Evolutionary conservation across 2,797 vertebrate genomes (phyloP), one percentile per base, ranked within the genome.

Genomic region (Muscicapa comitata): DNA sequence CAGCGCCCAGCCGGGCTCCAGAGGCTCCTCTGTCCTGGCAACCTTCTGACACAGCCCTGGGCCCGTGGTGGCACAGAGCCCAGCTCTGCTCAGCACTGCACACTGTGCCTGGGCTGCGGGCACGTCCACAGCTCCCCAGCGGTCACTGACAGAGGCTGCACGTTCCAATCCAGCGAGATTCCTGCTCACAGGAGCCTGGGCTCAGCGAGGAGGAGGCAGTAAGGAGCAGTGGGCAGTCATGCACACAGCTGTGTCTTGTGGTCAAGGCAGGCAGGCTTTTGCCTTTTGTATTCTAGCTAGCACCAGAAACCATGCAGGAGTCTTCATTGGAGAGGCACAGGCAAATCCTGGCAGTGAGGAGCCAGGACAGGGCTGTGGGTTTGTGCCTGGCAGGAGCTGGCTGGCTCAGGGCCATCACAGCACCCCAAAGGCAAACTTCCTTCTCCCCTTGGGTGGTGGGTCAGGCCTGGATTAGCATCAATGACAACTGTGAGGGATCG

Each of bases 231-330:
- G 57, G 82, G 73, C 81, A 66, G 77, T 58, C 77, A 5, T 15
- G 28, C 14, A 7, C 9, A 3, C 93, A 37, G 77, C 92, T 59
- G 78, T 11, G 0, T n/a, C 8, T 59, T 70, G n/a, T n/a, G 31
- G 48, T 72, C 68, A 26, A n/a, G 82, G 12, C 88, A 65, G 87
- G 81, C 40, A 48, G 80, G 40, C 62, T 3, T 85, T 47, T 58
- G 55, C 67, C 81, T 90, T 86, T 85, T 73, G 71, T 84, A 10
- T 82, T 94, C 54, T 81, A 73, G 51, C 85, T 42, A 71, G 63
- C 45, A 33, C 19, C 48, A 73, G 82, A 42, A 72, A 61, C 47
- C 2, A 9, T 0, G 1, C 72, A 28, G 71, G 83, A 89, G 63
- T 33, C 78, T 82, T 68, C 37, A 61, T 63, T 7, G 5, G 66